Evolutionary conservation across 2,113 vertebrate species (phyloP).

Genomic region (Thermophis baileyi): DNA sequence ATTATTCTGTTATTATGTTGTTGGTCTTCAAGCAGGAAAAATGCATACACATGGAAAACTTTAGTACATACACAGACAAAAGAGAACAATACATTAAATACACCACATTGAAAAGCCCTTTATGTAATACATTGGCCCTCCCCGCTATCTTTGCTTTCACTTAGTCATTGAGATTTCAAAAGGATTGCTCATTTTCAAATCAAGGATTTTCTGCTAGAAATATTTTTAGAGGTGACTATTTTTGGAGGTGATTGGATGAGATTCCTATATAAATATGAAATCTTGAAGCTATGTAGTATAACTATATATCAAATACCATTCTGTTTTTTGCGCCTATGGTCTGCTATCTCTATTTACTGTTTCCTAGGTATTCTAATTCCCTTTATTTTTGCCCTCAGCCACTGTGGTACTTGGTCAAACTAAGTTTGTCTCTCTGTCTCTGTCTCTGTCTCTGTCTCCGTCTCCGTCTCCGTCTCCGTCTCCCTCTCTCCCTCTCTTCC

Average conservation of each 20-base stretch:
- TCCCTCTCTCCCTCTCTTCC: too few species aligned
- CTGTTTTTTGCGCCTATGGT: background rate
- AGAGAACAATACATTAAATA: background rate
- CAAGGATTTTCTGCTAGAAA: background rate
- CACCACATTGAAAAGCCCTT: background rate
- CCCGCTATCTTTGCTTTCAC: background rate
- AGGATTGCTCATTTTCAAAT: background rate
- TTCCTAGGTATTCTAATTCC: background rate
- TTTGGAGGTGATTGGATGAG: background rate
- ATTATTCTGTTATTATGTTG: background rate
- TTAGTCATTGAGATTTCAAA: background rate
- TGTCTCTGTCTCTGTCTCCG: too few species aligned
- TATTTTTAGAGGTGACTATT: background rate
- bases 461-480: too few species aligned
- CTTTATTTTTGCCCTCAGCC: background rate
- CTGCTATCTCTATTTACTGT: background rate
- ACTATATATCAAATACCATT: background rate
- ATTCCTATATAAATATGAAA: background rate
- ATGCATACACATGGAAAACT: background rate
- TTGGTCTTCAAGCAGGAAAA: background rate
- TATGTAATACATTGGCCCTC: background rate
- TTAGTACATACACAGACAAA: background rate
- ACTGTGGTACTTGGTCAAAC: background rate
- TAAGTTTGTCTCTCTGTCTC: background rate
- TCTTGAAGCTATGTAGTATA: background rate